These are phyloP conservation scores for Amia ocellicauda DNA, from an alignment of 2,113 vertebrate genomes.

Conservation along the genomic window DNA sequence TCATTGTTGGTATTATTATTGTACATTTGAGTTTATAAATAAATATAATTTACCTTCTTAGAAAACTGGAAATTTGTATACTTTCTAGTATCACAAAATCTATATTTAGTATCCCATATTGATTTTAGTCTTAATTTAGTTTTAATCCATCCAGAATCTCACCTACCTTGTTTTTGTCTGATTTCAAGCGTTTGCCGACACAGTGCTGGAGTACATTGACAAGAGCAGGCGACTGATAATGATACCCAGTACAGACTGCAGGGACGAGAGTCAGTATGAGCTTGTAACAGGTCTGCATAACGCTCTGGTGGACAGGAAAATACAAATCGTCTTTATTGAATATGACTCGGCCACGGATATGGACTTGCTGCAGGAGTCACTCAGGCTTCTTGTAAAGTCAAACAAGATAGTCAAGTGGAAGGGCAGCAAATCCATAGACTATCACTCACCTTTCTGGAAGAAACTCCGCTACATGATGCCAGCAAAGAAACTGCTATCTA, in stretches of 20 bases:
- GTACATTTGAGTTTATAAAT: no score
- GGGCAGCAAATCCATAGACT: slow-evolving; percentile 47
- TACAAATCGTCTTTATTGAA: slow-evolving; percentile 76
- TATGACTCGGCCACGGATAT: slow-evolving; percentile 47
- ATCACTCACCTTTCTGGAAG: slow-evolving; percentile 84
- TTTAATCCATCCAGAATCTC: neutral
- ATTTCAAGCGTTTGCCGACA: slow-evolving; percentile 69
- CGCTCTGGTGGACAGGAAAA: slow-evolving; percentile 81
- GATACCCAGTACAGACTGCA: slow-evolving; percentile 63
- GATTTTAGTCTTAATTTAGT: no score
- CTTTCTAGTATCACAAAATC: no score
- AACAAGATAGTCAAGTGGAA: slow-evolving; percentile 73
- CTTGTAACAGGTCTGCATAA: slow-evolving; percentile 77
- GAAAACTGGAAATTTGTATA: no score
- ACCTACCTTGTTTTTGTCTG: slow-evolving; percentile 41
- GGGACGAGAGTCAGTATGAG: slow-evolving; percentile 56
- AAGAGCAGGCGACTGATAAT: slow-evolving; percentile 79
- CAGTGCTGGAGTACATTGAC: slow-evolving; percentile 71
- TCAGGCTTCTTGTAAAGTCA: slow-evolving; percentile 68
- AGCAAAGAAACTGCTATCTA: no score
- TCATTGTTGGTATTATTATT: no score
- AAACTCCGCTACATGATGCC: slow-evolving; percentile 78
- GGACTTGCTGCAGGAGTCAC: slow-evolving; percentile 58
- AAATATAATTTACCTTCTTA: no score
- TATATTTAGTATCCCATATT: no score